Evolutionary conservation across 2,113 vertebrate genomes (phyloP).

Genomic region (Nicator chloris): DNA sequence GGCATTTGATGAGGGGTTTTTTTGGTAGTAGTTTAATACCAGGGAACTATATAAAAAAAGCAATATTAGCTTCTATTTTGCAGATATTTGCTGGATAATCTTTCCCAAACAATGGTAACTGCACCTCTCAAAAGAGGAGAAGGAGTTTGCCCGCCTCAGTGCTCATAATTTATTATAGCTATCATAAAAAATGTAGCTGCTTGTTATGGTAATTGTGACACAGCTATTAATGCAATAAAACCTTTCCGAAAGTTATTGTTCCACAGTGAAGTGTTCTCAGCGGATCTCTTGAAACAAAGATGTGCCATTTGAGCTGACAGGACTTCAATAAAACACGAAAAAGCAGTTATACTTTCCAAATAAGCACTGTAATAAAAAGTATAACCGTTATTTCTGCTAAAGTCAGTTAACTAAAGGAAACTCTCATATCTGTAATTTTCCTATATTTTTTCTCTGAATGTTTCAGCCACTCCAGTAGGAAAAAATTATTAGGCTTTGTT

Average conservation of each 20-base stretch:
- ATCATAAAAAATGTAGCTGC: background rate
- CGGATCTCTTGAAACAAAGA: conserved; percentile 35
- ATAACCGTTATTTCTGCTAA: background rate
- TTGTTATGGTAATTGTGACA: conserved; percentile 38
- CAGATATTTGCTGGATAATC: background rate
- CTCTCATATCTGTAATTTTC: background rate
- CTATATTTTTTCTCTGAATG: background rate
- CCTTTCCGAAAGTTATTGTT: conserved; percentile 22
- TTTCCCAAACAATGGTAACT: background rate
- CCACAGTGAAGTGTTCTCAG: conserved; percentile 19
- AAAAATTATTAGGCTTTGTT: background rate
- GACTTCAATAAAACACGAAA: conserved; percentile 6
- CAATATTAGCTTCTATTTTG: background rate
- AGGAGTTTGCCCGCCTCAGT: background rate
- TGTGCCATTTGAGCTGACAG: background rate
- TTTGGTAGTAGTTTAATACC: background rate
- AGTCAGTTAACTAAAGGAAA: conserved; percentile 10
- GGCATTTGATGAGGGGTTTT: background rate
- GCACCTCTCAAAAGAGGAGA: background rate
- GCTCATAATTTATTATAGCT: conserved; percentile 2
- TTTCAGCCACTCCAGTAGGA: background rate
- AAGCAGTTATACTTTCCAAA: background rate
- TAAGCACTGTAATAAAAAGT: background rate
- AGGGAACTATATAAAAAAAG: background rate
- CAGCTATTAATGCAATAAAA: conserved; percentile 29